These are phyloP conservation scores for Ceratoteleas bidentatus DNA, from an alignment of 1,140 invertebrate species.

Conservation along the genomic window DNA sequence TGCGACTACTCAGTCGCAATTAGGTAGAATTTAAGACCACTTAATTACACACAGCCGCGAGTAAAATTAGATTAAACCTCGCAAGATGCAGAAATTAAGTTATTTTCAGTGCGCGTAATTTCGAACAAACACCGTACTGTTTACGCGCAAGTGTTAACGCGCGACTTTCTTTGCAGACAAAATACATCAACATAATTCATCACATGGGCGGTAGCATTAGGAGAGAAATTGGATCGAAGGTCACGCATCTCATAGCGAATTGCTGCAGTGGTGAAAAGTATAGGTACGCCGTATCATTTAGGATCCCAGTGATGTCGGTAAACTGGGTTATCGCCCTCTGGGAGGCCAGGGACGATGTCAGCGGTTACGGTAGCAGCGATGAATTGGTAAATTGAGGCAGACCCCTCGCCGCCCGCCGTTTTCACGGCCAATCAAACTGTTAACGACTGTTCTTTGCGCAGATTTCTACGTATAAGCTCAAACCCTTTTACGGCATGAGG, in stretches of 20 bases:
- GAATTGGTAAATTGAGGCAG: slow-evolving; percentile 86
- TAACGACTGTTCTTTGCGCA: slow-evolving; percentile 42
- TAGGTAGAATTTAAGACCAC: too few species aligned
- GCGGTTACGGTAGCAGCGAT: slow-evolving; percentile 83
- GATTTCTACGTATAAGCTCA: slow-evolving; percentile 85
- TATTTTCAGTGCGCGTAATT: too few species aligned
- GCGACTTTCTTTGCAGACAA: too few species aligned
- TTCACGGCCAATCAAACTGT: too few species aligned
- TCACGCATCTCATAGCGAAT: slow-evolving; percentile 96
- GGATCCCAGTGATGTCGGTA: slow-evolving; percentile 92
- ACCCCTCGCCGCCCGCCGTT: too few species aligned
- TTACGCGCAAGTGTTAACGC: too few species aligned
- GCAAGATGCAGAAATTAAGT: too few species aligned
- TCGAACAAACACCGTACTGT: too few species aligned
- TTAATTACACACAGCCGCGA: too few species aligned
- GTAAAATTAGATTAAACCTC: too few species aligned
- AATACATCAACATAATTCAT: too few species aligned
- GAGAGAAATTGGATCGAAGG: slow-evolving; percentile 91
- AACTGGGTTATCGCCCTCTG: slow-evolving; percentile 94
- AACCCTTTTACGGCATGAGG: slow-evolving; percentile 92
- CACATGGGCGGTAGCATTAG: slow-evolving; percentile 97
- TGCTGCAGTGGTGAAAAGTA: slow-evolving; percentile 92
- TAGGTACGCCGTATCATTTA: slow-evolving; percentile 92
- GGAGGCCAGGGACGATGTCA: slow-evolving; percentile 88
- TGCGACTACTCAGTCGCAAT: too few species aligned